These are phyloP conservation scores for Antheraea pernyi DNA, from an alignment of 1,140 invertebrate species.

Conservation along the genomic window DNA sequence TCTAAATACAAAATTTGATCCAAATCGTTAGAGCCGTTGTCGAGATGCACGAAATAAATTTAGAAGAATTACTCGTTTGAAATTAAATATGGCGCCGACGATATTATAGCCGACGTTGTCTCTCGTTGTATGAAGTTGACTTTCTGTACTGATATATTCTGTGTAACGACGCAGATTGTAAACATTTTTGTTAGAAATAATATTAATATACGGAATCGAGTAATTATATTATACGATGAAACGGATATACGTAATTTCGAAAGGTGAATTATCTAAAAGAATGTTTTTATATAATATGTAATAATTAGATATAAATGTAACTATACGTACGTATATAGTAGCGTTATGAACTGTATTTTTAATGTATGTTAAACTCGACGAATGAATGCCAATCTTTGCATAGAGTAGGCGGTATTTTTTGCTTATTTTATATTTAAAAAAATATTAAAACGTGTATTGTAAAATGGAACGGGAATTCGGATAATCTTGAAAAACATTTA, in stretches of 20 bases:
- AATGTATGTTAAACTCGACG: slow-evolving; percentile 41
- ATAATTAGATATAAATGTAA: slow-evolving; percentile 28
- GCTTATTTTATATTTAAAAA: not conserved
- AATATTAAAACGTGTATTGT: not conserved
- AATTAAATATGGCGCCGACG: too few species aligned
- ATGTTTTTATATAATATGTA: slow-evolving; percentile 40
- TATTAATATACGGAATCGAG: slow-evolving; percentile 23
- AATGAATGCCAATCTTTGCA: slow-evolving; percentile 4
- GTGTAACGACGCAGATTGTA: not conserved
- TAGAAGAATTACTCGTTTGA: too few species aligned
- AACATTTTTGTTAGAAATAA: not conserved
- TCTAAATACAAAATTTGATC: too few species aligned
- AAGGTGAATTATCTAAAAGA: slow-evolving; percentile 38
- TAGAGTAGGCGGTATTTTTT: slow-evolving; percentile 16
- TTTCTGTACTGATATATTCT: too few species aligned
- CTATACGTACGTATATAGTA: slow-evolving; percentile 1
- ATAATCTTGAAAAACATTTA: too few species aligned
- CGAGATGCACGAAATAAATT: too few species aligned
- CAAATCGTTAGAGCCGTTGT: too few species aligned
- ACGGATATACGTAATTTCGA: slow-evolving; percentile 71
- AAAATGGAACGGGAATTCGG: not conserved
- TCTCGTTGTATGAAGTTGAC: too few species aligned
- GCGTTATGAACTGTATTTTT: slow-evolving; percentile 47
- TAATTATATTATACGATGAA: slow-evolving; percentile 59
- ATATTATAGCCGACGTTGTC: too few species aligned